Conservation (phyloP, 2,113 vertebrate species). For the Rhinopomastus cyanomelas region DNA sequence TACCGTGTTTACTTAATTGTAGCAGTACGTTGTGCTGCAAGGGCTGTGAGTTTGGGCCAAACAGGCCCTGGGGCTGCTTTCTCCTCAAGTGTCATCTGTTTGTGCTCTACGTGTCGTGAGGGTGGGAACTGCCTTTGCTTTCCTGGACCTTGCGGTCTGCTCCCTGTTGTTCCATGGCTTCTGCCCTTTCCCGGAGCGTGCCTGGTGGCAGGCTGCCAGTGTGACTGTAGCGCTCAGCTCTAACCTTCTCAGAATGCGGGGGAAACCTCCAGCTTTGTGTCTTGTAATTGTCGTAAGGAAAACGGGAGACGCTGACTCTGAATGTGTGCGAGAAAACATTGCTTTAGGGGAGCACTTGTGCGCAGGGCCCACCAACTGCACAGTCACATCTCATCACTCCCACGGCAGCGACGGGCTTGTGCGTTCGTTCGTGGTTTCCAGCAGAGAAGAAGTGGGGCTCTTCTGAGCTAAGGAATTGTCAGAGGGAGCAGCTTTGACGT, state of each 20-base stretch:
- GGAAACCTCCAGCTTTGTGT: background rate
- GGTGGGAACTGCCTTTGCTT: background rate
- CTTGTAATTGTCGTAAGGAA: background rate
- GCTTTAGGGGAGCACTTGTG: background rate
- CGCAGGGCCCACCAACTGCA: background rate
- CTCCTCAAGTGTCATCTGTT: background rate
- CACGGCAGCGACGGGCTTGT: background rate
- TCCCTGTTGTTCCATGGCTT: background rate
- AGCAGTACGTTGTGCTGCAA: background rate
- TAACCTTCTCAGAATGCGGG: background rate
- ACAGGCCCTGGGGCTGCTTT: background rate
- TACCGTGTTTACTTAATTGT: background rate
- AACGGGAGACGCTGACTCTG: background rate
- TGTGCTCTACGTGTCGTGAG: background rate
- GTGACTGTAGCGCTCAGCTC: background rate
- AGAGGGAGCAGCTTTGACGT: constrained; percentile 33
- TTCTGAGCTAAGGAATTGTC: constrained; percentile 18
- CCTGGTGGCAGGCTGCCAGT: background rate
- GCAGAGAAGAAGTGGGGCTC: background rate
- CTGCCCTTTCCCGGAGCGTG: background rate
- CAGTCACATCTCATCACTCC: background rate
- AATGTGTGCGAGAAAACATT: background rate
- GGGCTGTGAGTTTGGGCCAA: background rate
- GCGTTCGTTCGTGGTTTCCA: background rate
- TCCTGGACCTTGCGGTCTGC: background rate